Base-by-base conservation (phyloP, 1,140 invertebrate genomes). In the Zophobas morio region DNA sequence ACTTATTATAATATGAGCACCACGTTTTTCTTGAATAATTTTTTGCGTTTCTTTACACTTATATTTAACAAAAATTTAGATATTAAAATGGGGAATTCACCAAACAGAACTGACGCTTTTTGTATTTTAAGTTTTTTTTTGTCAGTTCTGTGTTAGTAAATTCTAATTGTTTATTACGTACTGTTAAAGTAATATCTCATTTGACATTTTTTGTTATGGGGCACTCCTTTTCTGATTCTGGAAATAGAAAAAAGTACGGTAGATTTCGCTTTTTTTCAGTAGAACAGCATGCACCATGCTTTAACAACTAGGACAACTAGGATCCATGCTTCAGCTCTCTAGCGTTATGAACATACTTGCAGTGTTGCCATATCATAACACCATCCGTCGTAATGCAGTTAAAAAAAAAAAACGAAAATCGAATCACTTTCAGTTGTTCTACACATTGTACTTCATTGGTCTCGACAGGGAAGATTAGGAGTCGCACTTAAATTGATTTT, bases 1-100 rank as follows among this genome's bases (percentile, higher is more conserved):
- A 70, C 39, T 73, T 57, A 49, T 72, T 77, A 54, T 78, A 56
- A 60, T 57, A 79, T 77, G 75, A 77, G 78, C 78, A 79, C 78
- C 78, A 76, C 66, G 34, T 72, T 79, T 74, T 35, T 42, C 34
- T 77, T 73, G 20, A n/a, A 35, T 37, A 75, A 8, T 42, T 71
- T 76, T 39, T 76, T 71, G 6, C 35, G n/a, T 36, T 6, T 63
- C 8, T 57, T 46, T 57, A 57, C 54, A 57, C 34, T 57, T 57
- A 35, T 33, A 34, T 2, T 6, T 51, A 2, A 51, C 6, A 5
- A 51, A 51, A 4, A 20, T 51, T 51, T 51, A 51, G 49, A 51
- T 51, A 20, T 51, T 51, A 20, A 51, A 51, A 20, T 51, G 49
- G 6, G 0, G n/a, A 51, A 51, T 51, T 51, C 2, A 51, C 49